Evolutionary conservation across 2,113 vertebrate genomes (phyloP).

Genomic region (Notechis scutatus): DNA sequence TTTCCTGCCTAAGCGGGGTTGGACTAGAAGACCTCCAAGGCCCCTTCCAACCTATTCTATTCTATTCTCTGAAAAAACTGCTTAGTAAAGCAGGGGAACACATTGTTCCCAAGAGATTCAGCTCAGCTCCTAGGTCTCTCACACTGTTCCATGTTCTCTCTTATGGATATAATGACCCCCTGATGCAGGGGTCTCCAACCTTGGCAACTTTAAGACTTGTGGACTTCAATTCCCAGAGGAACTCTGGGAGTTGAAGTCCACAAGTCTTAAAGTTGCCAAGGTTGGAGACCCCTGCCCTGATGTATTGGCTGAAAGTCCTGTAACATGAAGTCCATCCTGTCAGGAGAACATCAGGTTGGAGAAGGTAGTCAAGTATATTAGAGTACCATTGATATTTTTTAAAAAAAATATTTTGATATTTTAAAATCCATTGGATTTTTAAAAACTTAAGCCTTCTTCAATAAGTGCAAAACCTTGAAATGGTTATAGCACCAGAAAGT

Average conservation of each 20-base stretch:
- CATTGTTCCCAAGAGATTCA: background rate
- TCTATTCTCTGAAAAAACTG: background rate
- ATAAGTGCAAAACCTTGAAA: background rate
- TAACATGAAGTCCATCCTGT: background rate
- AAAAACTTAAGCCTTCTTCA: background rate
- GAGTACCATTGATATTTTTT: background rate
- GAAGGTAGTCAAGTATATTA: background rate
- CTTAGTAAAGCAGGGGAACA: background rate
- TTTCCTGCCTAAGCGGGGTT: no score
- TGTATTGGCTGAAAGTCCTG: background rate
- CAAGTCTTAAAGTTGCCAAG: no score
- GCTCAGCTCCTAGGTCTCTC: background rate
- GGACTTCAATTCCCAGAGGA: no score
- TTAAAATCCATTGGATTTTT: background rate
- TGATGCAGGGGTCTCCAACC: no score
- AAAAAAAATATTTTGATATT: background rate
- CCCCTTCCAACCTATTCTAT: no score
- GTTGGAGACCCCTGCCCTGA: background rate
- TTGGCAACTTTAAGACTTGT: no score
- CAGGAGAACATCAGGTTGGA: background rate
- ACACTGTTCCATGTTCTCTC: background rate
- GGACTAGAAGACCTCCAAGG: no score
- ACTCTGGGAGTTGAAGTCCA: no score
- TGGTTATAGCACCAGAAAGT: background rate
- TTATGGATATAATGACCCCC: background rate